Conservation (phyloP, 2,113 vertebrate genomes). For the Callaeas wilsoni region DNA sequence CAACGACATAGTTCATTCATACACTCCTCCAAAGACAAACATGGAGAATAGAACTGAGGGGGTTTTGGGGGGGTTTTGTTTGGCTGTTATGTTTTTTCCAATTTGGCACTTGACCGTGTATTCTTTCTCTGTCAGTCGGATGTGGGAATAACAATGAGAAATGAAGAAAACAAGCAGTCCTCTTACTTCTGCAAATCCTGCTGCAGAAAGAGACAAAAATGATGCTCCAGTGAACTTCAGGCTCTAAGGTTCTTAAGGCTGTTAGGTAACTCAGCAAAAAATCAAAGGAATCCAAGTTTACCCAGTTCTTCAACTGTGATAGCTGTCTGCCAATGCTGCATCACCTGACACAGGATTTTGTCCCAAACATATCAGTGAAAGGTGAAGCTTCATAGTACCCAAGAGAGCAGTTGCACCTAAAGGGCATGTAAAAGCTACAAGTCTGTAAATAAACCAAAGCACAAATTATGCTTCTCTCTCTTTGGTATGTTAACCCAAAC, state of each 20-base stretch:
- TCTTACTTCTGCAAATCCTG: not conserved
- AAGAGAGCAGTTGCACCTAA: not conserved
- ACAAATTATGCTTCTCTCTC: not conserved
- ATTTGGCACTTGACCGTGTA: not conserved
- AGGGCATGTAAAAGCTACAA: not conserved
- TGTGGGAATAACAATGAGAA: not conserved
- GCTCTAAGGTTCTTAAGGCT: not conserved
- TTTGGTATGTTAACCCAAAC: not conserved
- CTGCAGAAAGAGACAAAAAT: not conserved
- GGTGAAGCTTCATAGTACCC: not conserved
- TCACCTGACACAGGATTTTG: not conserved
- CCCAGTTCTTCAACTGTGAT: not conserved
- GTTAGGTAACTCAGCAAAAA: not conserved
- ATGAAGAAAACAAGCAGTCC: not conserved
- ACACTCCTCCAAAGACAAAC: not conserved
- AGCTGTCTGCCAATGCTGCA: not conserved
- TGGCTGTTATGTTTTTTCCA: not conserved
- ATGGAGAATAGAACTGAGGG: not conserved
- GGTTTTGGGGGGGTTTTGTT: rapidly evolving
- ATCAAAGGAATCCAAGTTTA: not conserved
- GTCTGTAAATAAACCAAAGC: not conserved
- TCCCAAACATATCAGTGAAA: not conserved
- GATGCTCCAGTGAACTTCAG: not conserved
- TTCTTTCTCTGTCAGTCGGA: not conserved
- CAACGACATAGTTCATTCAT: not conserved